These are phyloP conservation scores for Takifugu bimaculatus DNA, from an alignment of 2,113 vertebrate genomes.

Conservation along the genomic window DNA sequence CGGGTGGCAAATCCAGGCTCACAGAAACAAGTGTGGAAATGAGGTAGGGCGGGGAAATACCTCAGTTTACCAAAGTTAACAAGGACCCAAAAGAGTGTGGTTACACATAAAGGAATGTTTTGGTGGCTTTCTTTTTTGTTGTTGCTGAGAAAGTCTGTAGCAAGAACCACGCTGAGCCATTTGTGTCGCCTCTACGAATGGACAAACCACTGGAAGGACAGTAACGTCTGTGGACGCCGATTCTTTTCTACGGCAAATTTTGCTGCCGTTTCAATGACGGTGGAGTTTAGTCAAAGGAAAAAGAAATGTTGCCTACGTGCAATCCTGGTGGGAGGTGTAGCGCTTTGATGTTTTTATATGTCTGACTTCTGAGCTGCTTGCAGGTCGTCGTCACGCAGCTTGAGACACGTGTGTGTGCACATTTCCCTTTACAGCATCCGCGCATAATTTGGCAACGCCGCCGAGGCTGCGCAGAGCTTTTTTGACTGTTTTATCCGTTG, in stretches of 20 bases:
- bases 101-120: background rate
- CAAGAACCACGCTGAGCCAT: constrained; percentile 1
- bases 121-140: constrained; percentile 9
- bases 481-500: no score
- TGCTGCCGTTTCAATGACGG: background rate
- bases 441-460: no score
- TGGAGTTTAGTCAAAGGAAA: background rate
- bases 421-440: no score
- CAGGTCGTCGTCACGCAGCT: no score
- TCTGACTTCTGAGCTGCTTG: no score
- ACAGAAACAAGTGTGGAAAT: constrained; percentile 64
- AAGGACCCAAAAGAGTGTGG: constrained; percentile 11
- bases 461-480: no score
- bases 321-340: no score
- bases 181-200: constrained; percentile 3
- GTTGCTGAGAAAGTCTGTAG: constrained; percentile 7
- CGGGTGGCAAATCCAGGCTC: constrained; percentile 56
- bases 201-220: constrained; percentile 20
- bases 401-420: no score
- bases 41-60: constrained; percentile 53
- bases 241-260: background rate
- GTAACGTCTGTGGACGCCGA: background rate
- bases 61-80: constrained; percentile 21
- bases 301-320: no score
- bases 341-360: no score